These are phyloP conservation scores for Sepiola atlantica DNA, from an alignment of 2,888 invertebrate genomes.

Conservation along the genomic window DNA sequence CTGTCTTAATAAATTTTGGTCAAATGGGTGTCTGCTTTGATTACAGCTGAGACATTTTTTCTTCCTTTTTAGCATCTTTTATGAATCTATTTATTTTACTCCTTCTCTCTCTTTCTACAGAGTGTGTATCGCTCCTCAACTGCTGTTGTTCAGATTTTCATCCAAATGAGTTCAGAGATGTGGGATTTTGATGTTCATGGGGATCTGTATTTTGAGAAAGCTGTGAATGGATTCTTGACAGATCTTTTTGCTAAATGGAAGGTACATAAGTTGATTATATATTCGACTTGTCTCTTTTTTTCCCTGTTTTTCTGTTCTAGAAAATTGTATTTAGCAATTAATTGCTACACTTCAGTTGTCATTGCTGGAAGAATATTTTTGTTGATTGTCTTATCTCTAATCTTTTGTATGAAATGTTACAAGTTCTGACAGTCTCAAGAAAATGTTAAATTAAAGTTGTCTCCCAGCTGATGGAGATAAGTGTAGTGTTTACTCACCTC, in stretches of 20 bases:
- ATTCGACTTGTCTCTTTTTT: not conserved
- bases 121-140: conserved; percentile 97
- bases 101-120: conserved; percentile 70
- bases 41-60: not conserved
- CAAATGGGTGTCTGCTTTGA: not conserved
- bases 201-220: conserved; percentile 96
- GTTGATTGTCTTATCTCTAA: too few species aligned
- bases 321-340: too few species aligned
- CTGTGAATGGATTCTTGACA: conserved; percentile 95
- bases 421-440: too few species aligned
- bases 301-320: too few species aligned
- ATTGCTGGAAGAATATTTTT: too few species aligned
- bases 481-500: too few species aligned
- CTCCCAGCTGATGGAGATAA: too few species aligned
- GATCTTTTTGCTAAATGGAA: conserved; percentile 98
- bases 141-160: conserved; percentile 95
- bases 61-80: not conserved
- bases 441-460: too few species aligned
- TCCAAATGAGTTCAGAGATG: conserved; percentile 99
- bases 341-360: too few species aligned
- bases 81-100: not conserved
- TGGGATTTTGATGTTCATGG: conserved; percentile 99
- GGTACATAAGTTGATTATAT: conserved; percentile 75
- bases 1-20: not conserved
- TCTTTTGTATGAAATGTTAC: too few species aligned